Base-by-base conservation (phyloP, 1,140 invertebrate species). In the Coenobita brevimanus region DNA sequence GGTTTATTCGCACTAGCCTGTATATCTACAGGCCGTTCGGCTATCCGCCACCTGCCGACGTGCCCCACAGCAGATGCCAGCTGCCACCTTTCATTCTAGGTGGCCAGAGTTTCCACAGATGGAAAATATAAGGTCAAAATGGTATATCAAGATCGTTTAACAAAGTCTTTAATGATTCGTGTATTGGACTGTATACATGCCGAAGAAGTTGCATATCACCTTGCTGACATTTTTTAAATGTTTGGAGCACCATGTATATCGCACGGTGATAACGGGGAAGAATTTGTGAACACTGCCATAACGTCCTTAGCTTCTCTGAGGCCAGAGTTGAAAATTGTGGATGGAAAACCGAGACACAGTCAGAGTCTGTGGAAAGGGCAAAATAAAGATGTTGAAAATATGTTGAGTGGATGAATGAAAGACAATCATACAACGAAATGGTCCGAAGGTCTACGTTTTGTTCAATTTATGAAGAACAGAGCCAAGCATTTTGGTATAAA, bases 281-380 rank as follows among this genome's bases (percentile, higher is more conserved):
- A 76, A 76, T 43, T 76, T 69, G 64, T 69, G 24, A 69, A 69
- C 64, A 27, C 64, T n/a, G n/a, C n/a, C n/a, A n/a, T n/a, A n/a
- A n/a, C n/a, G n/a, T n/a, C n/a, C n/a, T n/a, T n/a, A n/a, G n/a
- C n/a, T n/a, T n/a, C n/a, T n/a, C n/a, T n/a, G n/a, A n/a, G n/a
- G n/a, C n/a, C n/a, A n/a, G n/a, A n/a, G n/a, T n/a, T n/a, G n/a
- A n/a, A n/a, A n/a, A n/a, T n/a, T n/a, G n/a, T n/a, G n/a, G n/a
- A n/a, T 69, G 24, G 64, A 69, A 69, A 69, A 69, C 13, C 64
- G 38, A 69, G 64, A 27, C 64, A 8, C n/a, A 3, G 8, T n/a
- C n/a, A 69, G 64, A 36, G 24, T 69, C 64, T 69, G 64, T 69
- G 24, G 64, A 13, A 69, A 69, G 64, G 64, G 64, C n/a, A n/a